Conservation (phyloP, 2,888 invertebrate genomes). For the Oxytorus armatus region DNA sequence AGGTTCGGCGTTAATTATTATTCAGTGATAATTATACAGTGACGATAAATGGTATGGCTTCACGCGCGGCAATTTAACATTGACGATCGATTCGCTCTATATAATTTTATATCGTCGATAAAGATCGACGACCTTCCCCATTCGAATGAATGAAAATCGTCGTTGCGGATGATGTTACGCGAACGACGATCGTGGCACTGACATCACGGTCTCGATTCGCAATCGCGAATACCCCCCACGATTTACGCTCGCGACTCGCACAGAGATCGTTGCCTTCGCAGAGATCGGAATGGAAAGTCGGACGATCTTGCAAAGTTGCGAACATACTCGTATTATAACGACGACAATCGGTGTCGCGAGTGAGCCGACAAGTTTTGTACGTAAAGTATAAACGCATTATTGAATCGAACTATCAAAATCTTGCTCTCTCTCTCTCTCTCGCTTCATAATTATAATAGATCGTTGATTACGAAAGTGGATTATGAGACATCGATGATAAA, state of each 20-base stretch:
- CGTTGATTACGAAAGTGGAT: conserved; percentile 7
- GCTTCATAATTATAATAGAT: conserved; percentile 32
- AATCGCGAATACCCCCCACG: conserved; percentile 14
- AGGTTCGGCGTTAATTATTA: too few species aligned
- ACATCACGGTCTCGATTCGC: conserved; percentile 56
- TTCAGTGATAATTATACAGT: neutral
- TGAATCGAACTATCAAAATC: conserved; percentile 7
- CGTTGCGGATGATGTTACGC: conserved; percentile 58
- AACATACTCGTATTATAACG: conserved; percentile 11
- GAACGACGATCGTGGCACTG: conserved; percentile 59
- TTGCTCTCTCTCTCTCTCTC: neutral
- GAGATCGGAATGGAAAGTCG: conserved; percentile 66
- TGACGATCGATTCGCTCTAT: conserved; percentile 6
- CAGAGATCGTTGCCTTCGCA: conserved; percentile 52
- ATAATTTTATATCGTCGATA: conserved; percentile 8
- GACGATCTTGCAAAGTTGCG: conserved; percentile 45
- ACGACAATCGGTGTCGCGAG: conserved; percentile 45
- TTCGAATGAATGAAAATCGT: conserved; percentile 62
- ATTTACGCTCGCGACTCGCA: conserved; percentile 14
- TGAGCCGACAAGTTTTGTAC: conserved; percentile 28
- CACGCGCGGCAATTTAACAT: neutral
- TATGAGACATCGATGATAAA: conserved; percentile 7
- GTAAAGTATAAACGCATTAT: neutral
- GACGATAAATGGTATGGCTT: neutral
- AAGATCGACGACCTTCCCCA: conserved; percentile 53